Evolutionary conservation across 2,113 vertebrate genomes (phyloP).

Genomic region (Oophaga pumilio): DNA sequence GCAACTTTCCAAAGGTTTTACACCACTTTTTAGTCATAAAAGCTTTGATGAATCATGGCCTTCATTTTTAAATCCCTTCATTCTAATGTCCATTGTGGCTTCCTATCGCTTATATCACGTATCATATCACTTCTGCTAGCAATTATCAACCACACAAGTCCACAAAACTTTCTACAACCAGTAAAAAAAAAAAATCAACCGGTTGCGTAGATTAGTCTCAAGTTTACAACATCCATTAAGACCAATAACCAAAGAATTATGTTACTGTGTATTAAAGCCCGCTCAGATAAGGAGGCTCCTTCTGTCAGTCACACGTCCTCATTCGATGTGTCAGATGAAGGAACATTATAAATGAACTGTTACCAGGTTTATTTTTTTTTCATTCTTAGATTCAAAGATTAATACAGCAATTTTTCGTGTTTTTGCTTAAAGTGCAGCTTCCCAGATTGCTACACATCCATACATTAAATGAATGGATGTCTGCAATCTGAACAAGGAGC

Average conservation of each 20-base stretch:
- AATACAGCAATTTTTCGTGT: slow-evolving; percentile 2
- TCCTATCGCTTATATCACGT: too few relatives aligned
- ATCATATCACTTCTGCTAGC: too few relatives aligned
- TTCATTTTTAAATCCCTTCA: not conserved
- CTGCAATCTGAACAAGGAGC: not conserved
- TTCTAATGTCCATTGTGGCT: not conserved
- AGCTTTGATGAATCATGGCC: too few relatives aligned
- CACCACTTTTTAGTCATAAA: too few relatives aligned
- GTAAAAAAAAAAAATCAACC: not conserved
- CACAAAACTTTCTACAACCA: not conserved
- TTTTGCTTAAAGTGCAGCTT: slow-evolving; percentile 11
- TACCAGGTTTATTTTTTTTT: not conserved
- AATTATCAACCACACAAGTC: not conserved
- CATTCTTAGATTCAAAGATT: not conserved
- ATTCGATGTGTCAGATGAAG: slow-evolving; percentile 23
- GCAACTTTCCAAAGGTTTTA: too few relatives aligned
- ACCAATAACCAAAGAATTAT: not conserved
- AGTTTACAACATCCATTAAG: slow-evolving; percentile 5
- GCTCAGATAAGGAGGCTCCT: not conserved
- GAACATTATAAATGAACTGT: slow-evolving; percentile 45
- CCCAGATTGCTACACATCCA: slow-evolving; percentile 1
- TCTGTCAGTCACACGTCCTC: not conserved
- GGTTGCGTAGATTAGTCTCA: not conserved
- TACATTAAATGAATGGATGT: slow-evolving; percentile 29
- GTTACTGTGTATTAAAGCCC: not conserved